Evolutionary conservation across 2,888 invertebrate species (phyloP), one percentile per base, ranked within the genome.

Genomic region (Pachydiplax longipennis): DNA sequence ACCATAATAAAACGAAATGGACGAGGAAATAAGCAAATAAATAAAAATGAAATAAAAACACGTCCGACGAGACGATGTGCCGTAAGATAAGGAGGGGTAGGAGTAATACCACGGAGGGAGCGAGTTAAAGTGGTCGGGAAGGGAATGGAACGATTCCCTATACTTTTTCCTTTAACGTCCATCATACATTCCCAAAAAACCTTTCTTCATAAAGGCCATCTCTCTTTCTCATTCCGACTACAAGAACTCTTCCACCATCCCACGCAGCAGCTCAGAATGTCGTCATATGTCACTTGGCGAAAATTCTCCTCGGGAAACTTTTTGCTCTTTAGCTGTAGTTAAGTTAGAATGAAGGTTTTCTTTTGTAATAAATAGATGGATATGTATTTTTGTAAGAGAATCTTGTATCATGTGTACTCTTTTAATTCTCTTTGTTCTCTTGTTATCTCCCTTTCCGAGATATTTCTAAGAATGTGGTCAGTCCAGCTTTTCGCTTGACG

Each of bases 21-120:
- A 87, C 87, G 87, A 61, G 87, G 61, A 87, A 87, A 65, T 87
- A 87, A 61, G 87, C 87, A 87, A 65, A 87, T 87, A 87, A 87
- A 87, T 87, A 87, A 87, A 87, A 87, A 87, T 61, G 87, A 87
- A 87, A 87, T 87, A 87, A 87, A 87, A 87, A 87, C 61, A 40
- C 61, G 87, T 87, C 61, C 31, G 37, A 87, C 61, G 37, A 61
- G 61, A 37, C 40, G 87, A 87, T 87, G 61, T 61, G 87, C 53
- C 58, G 83, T 13, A 22, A 83, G 82, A 48, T 25, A 48, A 58
- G 87, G 22, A 61, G 37, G 15, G 87, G 61, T 83, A 22, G 37
- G 87, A 87, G 87, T 87, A 87, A 22, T 87, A 58, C 83, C 31
- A 58, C 31, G 61, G 31, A 13, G 61, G 61, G 37, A 87, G 37